Evolutionary conservation across 2,888 invertebrate genomes (phyloP), one percentile per base, ranked within the genome.

Genomic region (Microctonus hyperodae): DNA sequence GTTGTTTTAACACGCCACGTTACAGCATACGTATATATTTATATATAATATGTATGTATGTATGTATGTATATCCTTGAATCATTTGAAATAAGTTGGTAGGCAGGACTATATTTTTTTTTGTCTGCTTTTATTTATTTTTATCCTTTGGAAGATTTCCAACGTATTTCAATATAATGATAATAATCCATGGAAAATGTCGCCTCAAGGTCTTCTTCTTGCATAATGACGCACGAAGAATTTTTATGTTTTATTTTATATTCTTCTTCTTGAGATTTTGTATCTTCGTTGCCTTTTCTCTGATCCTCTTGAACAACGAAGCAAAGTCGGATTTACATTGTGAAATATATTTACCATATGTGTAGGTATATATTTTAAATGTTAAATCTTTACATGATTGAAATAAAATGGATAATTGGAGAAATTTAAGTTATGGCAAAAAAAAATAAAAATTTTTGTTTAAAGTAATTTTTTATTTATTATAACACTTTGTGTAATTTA

Each of bases 151-250:
- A 72, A 68, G 62, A 48, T 64, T 65, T 72, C 70, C 70, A 72
- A 70, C 55, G 68, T 69, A 65, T 62, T 55, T 65, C 64, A 69
- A 71, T 67, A 72, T 71, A 69, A 71, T 72, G 71, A 72, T 71
- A 51, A 51, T 51, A 51, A 25, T 51, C 28, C 44, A 44, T 7
- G 44, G 7, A 16, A 44, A 44, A 44, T n/a, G 44, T 44, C 16
- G 44, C 44, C 44, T 44, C 20, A 44, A 44, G 44, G 44, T 44
- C 16, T n/a, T 44, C 44, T 44, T 44, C n/a, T 44, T 44, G 44
- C 44, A 44, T 44, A 44, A 44, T 44, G 44, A 16, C 44, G 44
- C 44, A 44, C n/a, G n/a, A n/a, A n/a, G n/a, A n/a, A n/a, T n/a
- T 44, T 44, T n/a, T 44, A 16, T 44, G 16, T 44, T 44, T 20